phyloP scores from a whole-genome alignment of 2,888 invertebrate genomes.

The Sarcophaga caerulescens region DNA sequence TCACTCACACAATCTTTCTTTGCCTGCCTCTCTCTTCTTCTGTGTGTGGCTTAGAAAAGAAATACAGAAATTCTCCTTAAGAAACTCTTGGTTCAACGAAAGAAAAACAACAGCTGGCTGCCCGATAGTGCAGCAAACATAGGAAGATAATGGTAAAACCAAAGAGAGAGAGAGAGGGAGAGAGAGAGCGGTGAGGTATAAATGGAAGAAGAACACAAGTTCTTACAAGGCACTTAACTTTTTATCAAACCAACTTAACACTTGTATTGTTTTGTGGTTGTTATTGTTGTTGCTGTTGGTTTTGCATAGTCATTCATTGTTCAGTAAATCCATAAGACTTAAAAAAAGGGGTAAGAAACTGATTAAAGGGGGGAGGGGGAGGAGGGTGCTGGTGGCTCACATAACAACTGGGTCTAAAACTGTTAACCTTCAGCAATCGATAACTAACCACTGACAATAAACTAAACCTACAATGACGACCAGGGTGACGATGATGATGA shows the following conservation, averaged over 20 bases:
- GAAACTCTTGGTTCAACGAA: not conserved
- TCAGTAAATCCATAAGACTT: not conserved
- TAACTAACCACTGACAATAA: slow-evolving; percentile 10
- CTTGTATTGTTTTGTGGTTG: slow-evolving; percentile 9
- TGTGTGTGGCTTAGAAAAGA: too few relatives aligned
- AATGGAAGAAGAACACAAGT: not conserved
- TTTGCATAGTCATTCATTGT: not conserved
- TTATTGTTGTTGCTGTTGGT: not conserved
- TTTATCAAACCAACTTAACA: slow-evolving; percentile 45
- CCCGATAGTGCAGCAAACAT: not conserved
- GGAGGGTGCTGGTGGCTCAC: not conserved
- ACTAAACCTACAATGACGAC: not conserved
- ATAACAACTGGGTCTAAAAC: slow-evolving; percentile 41
- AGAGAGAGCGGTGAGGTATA: not conserved
- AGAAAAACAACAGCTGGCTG: not conserved
- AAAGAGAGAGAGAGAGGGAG: not conserved
- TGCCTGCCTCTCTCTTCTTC: too few relatives aligned
- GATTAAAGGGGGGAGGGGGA: not conserved
- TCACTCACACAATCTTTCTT: too few relatives aligned
- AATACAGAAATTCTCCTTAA: not conserved
- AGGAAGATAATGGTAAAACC: not conserved
- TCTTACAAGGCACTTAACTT: slow-evolving; percentile 41
- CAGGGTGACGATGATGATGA: not conserved
- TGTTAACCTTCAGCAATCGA: slow-evolving; percentile 46
- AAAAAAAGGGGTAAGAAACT: not conserved